Conservation (phyloP, 2,113 vertebrate species). For the Aptenodytes patagonicus region DNA sequence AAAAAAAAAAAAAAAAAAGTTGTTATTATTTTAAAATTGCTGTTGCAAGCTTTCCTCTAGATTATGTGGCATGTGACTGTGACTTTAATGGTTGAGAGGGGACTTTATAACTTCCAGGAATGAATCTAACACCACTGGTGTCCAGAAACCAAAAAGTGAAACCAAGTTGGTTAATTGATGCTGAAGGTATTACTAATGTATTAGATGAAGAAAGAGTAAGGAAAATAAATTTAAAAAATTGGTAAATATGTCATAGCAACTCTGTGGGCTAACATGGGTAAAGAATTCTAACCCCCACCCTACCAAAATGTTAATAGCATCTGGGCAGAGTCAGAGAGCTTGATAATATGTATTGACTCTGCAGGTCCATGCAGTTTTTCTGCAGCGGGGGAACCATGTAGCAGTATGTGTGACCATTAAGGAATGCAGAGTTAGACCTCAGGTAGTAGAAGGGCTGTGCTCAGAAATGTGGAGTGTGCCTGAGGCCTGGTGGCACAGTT, state of each 20-base stretch:
- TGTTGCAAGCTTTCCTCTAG: neutral
- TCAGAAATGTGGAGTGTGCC: neutral
- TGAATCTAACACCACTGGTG: neutral
- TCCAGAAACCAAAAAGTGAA: neutral
- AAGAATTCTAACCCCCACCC: conserved; percentile 6
- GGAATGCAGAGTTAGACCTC: neutral
- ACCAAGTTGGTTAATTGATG: neutral
- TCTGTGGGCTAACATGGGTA: neutral
- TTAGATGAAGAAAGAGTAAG: neutral
- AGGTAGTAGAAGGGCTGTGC: neutral
- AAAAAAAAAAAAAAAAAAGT: neutral
- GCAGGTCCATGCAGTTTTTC: neutral
- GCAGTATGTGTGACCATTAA: neutral
- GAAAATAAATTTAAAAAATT: neutral
- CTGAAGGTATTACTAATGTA: neutral
- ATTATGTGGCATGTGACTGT: neutral
- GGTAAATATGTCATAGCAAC: neutral
- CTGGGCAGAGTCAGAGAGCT: neutral
- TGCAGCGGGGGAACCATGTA: neutral
- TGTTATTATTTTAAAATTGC: neutral
- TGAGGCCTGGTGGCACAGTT: neutral
- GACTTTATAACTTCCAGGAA: neutral
- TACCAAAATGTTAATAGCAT: conserved; percentile 49
- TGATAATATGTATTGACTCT: conserved; percentile 35
- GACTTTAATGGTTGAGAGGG: neutral